Conservation (phyloP, 2,113 vertebrate species). For the Manacus vitellinus region DNA sequence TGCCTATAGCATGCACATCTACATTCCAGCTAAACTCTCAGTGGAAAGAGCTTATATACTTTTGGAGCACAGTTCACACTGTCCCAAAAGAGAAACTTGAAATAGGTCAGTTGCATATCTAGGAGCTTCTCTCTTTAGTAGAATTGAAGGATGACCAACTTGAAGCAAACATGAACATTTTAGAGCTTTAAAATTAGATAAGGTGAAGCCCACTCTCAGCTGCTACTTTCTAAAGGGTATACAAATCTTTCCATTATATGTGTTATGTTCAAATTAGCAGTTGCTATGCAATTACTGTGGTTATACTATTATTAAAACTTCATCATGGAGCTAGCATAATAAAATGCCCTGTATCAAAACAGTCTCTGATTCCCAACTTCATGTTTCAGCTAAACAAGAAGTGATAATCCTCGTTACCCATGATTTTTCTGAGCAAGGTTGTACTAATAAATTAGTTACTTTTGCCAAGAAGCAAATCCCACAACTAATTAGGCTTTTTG, state of each 20-base stretch:
- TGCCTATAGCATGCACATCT: not conserved
- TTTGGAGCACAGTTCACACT: not conserved
- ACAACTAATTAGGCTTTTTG: not conserved
- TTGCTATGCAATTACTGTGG: constrained; percentile 26
- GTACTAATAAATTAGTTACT: not conserved
- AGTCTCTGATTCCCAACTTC: not conserved
- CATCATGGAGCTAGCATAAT: not conserved
- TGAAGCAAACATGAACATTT: not conserved
- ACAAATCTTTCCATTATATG: not conserved
- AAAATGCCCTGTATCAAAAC: not conserved
- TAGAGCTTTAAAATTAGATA: not conserved
- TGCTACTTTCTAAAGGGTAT: not conserved
- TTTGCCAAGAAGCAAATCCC: not conserved
- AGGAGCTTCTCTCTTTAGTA: not conserved
- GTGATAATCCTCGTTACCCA: not conserved
- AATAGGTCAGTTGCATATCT: not conserved
- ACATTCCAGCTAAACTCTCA: not conserved
- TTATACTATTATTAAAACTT: constrained; percentile 23
- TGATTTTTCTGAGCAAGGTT: not conserved
- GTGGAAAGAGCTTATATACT: not conserved
- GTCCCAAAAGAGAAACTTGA: not conserved
- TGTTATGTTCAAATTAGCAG: not conserved
- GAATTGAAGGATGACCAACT: not conserved
- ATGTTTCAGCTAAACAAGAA: constrained; percentile 11
- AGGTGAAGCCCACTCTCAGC: not conserved